These are phyloP conservation scores for Slavum lentiscoides DNA, from an alignment of 2,888 invertebrate genomes.

Conservation along the genomic window DNA sequence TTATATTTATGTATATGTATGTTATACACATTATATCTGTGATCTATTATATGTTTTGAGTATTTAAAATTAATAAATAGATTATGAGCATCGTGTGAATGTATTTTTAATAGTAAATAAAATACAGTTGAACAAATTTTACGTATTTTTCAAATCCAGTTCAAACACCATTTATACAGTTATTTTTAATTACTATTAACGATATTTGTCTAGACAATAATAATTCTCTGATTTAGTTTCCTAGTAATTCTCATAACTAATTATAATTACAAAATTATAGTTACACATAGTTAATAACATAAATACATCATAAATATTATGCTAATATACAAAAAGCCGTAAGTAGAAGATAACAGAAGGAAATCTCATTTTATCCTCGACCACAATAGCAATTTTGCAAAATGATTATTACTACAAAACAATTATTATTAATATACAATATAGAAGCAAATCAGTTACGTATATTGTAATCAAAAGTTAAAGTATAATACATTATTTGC, in stretches of 20 bases:
- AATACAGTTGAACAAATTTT: conserved; percentile 14
- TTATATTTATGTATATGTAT: background rate
- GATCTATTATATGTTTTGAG: background rate
- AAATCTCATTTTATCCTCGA: conserved; percentile 14
- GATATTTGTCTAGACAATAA: conserved; percentile 46
- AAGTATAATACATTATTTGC: conserved; percentile 41
- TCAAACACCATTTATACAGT: background rate
- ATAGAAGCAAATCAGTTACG: conserved; percentile 51
- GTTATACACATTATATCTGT: background rate
- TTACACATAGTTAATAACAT: conserved; percentile 37
- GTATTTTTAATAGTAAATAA: background rate
- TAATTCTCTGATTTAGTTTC: conserved; percentile 20
- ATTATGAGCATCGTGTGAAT: background rate
- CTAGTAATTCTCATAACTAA: conserved; percentile 14
- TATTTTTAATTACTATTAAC: conserved; percentile 8
- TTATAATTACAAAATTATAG: conserved; percentile 19
- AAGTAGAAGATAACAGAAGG: conserved; percentile 15
- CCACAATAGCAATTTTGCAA: conserved; percentile 14
- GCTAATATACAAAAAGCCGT: conserved; percentile 34
- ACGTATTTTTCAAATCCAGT: conserved; percentile 40
- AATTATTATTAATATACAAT: conserved; percentile 27
- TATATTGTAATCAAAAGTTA: conserved; percentile 26
- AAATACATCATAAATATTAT: conserved; percentile 28
- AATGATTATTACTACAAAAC: conserved; percentile 44
- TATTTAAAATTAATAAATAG: background rate